Base-by-base conservation (phyloP, 2,888 invertebrate species). In the Apodemia zela region DNA sequence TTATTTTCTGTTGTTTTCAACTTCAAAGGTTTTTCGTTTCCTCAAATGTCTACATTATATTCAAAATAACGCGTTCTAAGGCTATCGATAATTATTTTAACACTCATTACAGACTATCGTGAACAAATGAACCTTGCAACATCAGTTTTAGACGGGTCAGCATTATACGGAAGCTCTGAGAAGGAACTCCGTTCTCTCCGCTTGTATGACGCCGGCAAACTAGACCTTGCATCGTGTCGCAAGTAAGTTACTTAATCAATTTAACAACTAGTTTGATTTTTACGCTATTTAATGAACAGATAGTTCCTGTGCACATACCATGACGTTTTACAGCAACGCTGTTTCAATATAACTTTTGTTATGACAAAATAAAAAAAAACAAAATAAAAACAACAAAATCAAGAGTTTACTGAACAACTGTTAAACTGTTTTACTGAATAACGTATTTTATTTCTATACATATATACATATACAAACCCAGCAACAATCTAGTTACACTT, bases 71-170 rank as follows among this genome's bases (percentile, higher is more conserved):
- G 7, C 17, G 17, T 17, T 47, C n/a, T 17, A 47, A 47, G 47
- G 47, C 8, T 17, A 47, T 17, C 8, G 8, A 7, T 17, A 47
- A 47, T 47, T 47, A 57, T 57, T 57, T 25, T 15, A 25, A 25
- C 8, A 25, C 25, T 13, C 51, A 51, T 57, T 57, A 25, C 81
- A 95, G 95, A 94, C 67, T 87, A 93, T 67, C 93, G 97, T 59
- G 95, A 97, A 72, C 97, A 97, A 78, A 95, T 97, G 95, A 97
- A 97, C 82, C 90, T 95, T 66, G 97, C 95, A 0, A 96, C 97
- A 0, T 94, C 96, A 1, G 97, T 96, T 79, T 89, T 98, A 64
- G 98, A 98, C 75, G 97, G 95, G 0, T 97, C 97, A 0, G 95
- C 95, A 1, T 84, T 98, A 62, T 98, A 98, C 79, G 97, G 97